Evolutionary conservation across 2,113 vertebrate species (phyloP), one percentile per base, ranked within the genome.

Genomic region (Sceloporus tristichus): DNA sequence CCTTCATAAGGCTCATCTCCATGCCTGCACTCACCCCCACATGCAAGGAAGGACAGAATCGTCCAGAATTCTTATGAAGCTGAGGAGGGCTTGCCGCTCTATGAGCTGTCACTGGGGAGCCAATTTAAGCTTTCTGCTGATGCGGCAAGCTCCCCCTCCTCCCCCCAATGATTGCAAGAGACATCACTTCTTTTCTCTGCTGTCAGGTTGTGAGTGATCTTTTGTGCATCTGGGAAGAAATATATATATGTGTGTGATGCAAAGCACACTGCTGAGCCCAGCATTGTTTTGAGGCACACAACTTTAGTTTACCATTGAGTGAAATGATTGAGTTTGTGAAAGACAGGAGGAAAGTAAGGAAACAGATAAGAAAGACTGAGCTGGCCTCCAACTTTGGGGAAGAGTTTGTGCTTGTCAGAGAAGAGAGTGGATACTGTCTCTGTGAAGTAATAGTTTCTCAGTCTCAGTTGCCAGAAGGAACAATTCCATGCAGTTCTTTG

Each of bases 51-150:
- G 7, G 6, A 0, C 0, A 73, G 25, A 0, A 0, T 4, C 82
- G 79, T 48, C 48, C 83, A 79, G 85, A 90, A n/a, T 79, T 87
- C 53, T 68, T 86, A 66, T 68, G 8, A 27, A 76, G 85, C 66
- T 74, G 91, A 90, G 23, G 86, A 85, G 90, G 89, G 85, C 29
- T 86, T 83, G 76, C 75, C 79, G 53, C 34, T 82, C 66, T 73
- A 13, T 40, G 91, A 93, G 18, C 85, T 78, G 87, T 86, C 85
- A 53, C 90, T 40, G 82, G 88, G 87, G 83, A 94, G 70, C 89
- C 91, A 84, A 91, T 94, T 92, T 92, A 65, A 70, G 27, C 82
- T 94, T 94, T 91, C 87, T 92, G 92, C 91, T 93, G 92, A 94
- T 86, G 83, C 73, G 81, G 88, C 94, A 94, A 73, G 81, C 87